These are phyloP conservation scores for Cetoscarus ocellatus DNA, from an alignment of 2,797 vertebrate genomes.

Conservation along the genomic window DNA sequence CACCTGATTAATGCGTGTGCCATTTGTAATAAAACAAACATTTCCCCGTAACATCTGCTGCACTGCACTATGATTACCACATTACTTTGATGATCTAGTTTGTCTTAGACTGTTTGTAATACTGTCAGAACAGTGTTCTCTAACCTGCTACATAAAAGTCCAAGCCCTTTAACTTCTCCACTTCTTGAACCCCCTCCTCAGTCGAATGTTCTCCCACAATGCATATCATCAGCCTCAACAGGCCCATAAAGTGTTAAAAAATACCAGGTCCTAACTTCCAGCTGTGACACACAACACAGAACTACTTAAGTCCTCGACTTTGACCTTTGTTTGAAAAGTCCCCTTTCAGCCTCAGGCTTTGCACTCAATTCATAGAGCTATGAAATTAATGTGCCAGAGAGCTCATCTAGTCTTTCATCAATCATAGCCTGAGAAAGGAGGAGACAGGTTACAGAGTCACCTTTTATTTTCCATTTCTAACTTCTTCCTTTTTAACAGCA, in stretches of 20 bases:
- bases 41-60: slow-evolving; percentile 6
- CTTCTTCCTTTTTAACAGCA: slow-evolving; percentile 73
- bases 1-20: slow-evolving; percentile 42
- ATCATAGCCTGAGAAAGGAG: slow-evolving; percentile 82
- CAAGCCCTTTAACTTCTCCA: slow-evolving; percentile 49
- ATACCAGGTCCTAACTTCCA: slow-evolving; percentile 78
- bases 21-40: slow-evolving; percentile 41
- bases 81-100: slow-evolving; percentile 22
- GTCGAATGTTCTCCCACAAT: slow-evolving; percentile 70
- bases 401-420: slow-evolving; percentile 87
- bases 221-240: slow-evolving; percentile 73
- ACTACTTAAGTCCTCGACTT: slow-evolving; percentile 75
- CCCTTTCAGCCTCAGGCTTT: slow-evolving; percentile 77
- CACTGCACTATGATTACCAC: slow-evolving; percentile 11
- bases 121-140: slow-evolving; percentile 31
- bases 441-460: slow-evolving; percentile 71
- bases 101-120: slow-evolving; percentile 41
- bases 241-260: slow-evolving; percentile 76
- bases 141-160: slow-evolving; percentile 40
- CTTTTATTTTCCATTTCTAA: slow-evolving; percentile 39
- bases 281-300: slow-evolving; percentile 82
- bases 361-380: slow-evolving; percentile 87
- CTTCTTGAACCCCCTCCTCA: slow-evolving; percentile 60
- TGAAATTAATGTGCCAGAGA: slow-evolving; percentile 87
- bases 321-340: slow-evolving; percentile 81